Evolutionary conservation across 1,140 invertebrate species (phyloP).

Genomic region (Acyrthosiphon pisum): DNA sequence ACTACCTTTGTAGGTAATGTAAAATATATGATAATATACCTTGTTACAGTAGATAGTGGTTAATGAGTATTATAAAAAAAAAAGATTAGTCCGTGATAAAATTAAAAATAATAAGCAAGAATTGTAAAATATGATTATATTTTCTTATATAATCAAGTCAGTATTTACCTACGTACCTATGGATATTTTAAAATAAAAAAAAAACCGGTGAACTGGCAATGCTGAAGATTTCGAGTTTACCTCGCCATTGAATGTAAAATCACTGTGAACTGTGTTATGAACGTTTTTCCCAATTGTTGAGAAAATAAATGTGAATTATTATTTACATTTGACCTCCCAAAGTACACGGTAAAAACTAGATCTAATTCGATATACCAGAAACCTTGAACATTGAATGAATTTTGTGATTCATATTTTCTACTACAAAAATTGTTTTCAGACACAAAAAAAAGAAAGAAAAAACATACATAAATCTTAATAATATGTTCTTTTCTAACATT

Average conservation of each 20-base stretch:
- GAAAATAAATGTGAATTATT: background rate
- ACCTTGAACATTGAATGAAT: background rate
- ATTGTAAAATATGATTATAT: background rate
- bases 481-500: background rate
- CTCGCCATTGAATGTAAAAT: background rate
- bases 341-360: background rate
- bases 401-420: background rate
- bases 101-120: background rate
- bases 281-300: background rate
- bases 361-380: background rate
- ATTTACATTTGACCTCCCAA: background rate
- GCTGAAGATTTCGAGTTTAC: background rate
- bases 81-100: too few species aligned
- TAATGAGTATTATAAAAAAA: background rate
- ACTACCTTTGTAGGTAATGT: background rate
- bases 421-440: background rate
- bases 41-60: too few species aligned
- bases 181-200: background rate
- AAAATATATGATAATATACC: too few species aligned
- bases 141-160: background rate
- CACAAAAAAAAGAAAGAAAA: background rate
- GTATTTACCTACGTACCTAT: background rate
- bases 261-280: background rate
- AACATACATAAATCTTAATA: background rate
- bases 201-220: background rate